Evolutionary conservation across 2,888 invertebrate genomes (phyloP).

Genomic region (Melikaiella ostensackeni): DNA sequence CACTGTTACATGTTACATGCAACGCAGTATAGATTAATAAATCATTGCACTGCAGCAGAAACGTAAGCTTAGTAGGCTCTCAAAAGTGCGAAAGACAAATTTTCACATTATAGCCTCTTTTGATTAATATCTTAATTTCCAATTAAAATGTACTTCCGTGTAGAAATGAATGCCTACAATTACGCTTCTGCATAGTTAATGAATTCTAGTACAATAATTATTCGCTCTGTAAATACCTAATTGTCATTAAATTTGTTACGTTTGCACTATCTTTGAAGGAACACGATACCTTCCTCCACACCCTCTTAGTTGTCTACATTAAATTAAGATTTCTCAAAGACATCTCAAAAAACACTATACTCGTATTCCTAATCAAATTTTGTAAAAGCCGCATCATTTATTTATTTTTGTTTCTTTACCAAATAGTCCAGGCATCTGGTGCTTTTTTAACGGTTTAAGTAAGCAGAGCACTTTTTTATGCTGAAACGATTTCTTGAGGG

Average conservation of each 20-base stretch:
- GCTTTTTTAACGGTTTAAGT: too few relatives aligned
- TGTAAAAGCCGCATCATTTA: not conserved
- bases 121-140: not conserved
- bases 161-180: not conserved
- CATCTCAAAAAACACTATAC: not conserved
- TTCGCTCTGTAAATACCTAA: constrained; percentile 24
- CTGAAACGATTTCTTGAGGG: too few relatives aligned
- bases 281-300: constrained; percentile 33
- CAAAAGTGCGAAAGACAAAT: not conserved
- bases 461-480: too few relatives aligned
- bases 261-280: constrained; percentile 35
- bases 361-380: not conserved
- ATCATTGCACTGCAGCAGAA: constrained; percentile 12
- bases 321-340: constrained; percentile 17
- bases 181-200: constrained; percentile 16
- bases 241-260: constrained; percentile 30
- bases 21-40: constrained; percentile 13
- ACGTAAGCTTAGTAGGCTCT: constrained; percentile 20
- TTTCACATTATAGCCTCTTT: not conserved
- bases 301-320: constrained; percentile 14
- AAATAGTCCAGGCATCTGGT: too few relatives aligned
- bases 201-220: constrained; percentile 15
- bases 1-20: constrained; percentile 32
- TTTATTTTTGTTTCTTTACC: too few relatives aligned
- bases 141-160: not conserved